Percentiles rank a stretch among this genome's conserved stretches.
Evolutionary conservation across 2,113 vertebrate species (phyloP).

Genomic region (Labeo rohita): DNA sequence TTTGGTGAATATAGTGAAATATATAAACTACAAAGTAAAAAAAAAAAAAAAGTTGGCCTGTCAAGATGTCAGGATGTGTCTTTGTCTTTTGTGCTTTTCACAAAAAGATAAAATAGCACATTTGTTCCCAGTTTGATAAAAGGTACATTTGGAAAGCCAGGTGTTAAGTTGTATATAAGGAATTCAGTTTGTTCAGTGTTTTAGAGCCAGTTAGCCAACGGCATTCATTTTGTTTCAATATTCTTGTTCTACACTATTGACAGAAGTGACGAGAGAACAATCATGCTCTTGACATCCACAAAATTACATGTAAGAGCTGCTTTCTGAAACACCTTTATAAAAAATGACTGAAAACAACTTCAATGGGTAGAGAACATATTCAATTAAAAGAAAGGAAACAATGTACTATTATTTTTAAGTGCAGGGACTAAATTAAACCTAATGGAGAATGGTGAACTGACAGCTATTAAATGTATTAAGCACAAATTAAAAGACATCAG

Average conservation of each 20-base stretch:
- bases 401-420: background rate
- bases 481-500: background rate
- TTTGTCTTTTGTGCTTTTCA: background rate
- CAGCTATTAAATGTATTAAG: background rate
- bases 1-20: background rate
- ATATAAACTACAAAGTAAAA: background rate
- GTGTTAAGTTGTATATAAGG: conserved; percentile 61
- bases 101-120: background rate
- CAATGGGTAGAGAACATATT: background rate
- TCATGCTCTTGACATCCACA: conserved; percentile 16
- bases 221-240: conserved; percentile 60
- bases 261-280: conserved; percentile 12
- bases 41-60: background rate
- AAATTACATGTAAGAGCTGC: background rate
- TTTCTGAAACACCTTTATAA: background rate
- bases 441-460: background rate
- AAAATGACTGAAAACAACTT: background rate
- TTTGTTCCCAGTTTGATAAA: conserved; percentile 37
- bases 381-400: conserved; percentile 16
- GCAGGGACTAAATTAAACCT: background rate
- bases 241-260: conserved; percentile 54
- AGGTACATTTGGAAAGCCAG: conserved; percentile 42
- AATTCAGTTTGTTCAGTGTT: conserved; percentile 61
- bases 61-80: background rate
- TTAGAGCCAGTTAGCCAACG: conserved; percentile 41